Percentiles rank a stretch among this genome's conserved stretches.
Evolutionary conservation across 2,888 invertebrate genomes (phyloP).

Genomic region (Xylota sylvarum): DNA sequence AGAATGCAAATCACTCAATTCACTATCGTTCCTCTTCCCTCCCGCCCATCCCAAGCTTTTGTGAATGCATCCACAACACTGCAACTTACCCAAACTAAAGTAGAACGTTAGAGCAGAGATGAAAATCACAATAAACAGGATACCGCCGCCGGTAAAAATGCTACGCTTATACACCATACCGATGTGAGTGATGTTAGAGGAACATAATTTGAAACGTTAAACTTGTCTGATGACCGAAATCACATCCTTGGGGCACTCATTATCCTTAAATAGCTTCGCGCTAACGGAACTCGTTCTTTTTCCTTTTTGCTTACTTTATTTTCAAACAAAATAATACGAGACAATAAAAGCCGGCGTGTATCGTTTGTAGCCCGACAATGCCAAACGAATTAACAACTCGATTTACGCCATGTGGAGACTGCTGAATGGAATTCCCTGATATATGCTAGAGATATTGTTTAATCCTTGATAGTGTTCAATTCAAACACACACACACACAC

Average conservation of each 20-base stretch:
- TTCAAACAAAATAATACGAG: slow-evolving; percentile 24
- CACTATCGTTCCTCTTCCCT: background rate
- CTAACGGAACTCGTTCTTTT: slow-evolving; percentile 20
- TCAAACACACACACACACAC: slow-evolving; percentile 27
- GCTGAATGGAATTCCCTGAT: slow-evolving; percentile 37
- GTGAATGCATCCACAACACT: slow-evolving; percentile 5
- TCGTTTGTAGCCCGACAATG: slow-evolving; percentile 20
- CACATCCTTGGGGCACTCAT: slow-evolving; percentile 64
- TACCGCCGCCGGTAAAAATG: slow-evolving; percentile 83
- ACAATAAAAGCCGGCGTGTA: slow-evolving; percentile 33
- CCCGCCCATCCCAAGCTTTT: too few relatives aligned
- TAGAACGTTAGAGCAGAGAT: slow-evolving; percentile 83
- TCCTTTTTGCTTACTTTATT: background rate
- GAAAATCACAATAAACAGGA: slow-evolving; percentile 81
- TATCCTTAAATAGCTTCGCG: slow-evolving; percentile 49
- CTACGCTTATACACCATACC: slow-evolving; percentile 83
- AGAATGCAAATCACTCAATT: slow-evolving; percentile 45
- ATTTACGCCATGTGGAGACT: slow-evolving; percentile 53
- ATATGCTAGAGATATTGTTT: slow-evolving; percentile 33
- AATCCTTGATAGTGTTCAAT: slow-evolving; percentile 32
- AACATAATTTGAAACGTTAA: slow-evolving; percentile 54
- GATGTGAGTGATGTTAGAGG: slow-evolving; percentile 34
- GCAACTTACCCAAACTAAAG: slow-evolving; percentile 83
- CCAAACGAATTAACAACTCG: slow-evolving; percentile 37
- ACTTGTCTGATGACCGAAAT: slow-evolving; percentile 65